These are phyloP conservation scores for Sinocyclocheilus anophthalmus DNA, from an alignment of 2,113 vertebrate species.

Conservation along the genomic window DNA sequence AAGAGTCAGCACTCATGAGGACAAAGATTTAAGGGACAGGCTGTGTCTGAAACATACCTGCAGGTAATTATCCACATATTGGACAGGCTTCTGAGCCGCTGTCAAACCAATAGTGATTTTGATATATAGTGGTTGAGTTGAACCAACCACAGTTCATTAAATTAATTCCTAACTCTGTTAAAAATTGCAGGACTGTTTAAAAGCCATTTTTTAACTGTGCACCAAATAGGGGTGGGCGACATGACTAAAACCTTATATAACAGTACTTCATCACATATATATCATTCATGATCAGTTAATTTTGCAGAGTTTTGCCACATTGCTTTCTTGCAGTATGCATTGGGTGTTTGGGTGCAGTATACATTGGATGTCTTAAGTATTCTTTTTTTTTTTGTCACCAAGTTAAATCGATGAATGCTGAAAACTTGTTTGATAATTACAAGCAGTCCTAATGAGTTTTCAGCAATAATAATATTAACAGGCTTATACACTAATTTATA, in stretches of 20 bases:
- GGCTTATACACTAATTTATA: neutral
- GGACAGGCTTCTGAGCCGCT: neutral
- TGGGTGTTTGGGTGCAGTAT: neutral
- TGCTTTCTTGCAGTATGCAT: neutral
- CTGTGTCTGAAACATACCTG: constrained; percentile 9
- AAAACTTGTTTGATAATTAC: no score
- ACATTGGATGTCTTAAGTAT: neutral
- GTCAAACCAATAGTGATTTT: neutral
- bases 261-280: neutral
- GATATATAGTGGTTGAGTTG: neutral
- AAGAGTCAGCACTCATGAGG: constrained; percentile 23
- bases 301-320: neutral
- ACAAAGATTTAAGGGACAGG: constrained; percentile 11
- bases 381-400: neutral
- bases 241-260: neutral
- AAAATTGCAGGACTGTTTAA: neutral
- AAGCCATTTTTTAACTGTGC: neutral
- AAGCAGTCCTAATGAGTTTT: neutral
- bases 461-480: neutral
- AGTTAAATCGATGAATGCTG: neutral
- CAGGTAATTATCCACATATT: constrained; percentile 4
- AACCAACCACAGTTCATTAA: neutral
- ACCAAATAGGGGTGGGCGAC: neutral
- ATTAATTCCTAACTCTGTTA: neutral
- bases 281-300: neutral